Conservation (phyloP, 2,888 invertebrate species). For the Zaprionus lineosus region DNA sequence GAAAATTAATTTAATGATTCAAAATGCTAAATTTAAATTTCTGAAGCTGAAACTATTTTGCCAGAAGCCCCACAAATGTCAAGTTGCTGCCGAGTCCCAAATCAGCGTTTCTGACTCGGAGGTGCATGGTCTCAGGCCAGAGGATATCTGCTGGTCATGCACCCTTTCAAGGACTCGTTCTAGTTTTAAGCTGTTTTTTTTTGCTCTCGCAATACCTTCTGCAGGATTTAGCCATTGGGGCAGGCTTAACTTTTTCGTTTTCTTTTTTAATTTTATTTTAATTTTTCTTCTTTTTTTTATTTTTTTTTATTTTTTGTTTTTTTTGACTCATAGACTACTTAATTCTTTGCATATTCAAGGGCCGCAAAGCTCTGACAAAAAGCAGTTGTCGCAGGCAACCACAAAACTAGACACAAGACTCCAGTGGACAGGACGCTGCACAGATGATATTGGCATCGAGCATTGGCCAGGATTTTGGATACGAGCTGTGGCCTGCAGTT, state of each 20-base stretch:
- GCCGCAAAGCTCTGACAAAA: constrained; percentile 44
- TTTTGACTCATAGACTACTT: constrained; percentile 58
- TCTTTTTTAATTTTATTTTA: too few relatives aligned
- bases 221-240: constrained; percentile 19
- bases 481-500: constrained; percentile 56
- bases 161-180: background rate
- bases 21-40: too few relatives aligned
- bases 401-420: constrained; percentile 64
- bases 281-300: constrained; percentile 9
- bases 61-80: too few relatives aligned
- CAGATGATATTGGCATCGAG: constrained; percentile 57
- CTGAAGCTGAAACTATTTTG: too few relatives aligned
- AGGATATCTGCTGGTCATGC: too few relatives aligned
- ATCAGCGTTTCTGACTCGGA: too few relatives aligned
- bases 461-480: constrained; percentile 56
- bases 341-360: constrained; percentile 66
- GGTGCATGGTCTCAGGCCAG: too few relatives aligned
- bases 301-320: constrained; percentile 42
- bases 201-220: constrained; percentile 10
- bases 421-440: constrained; percentile 48
- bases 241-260: constrained; percentile 37
- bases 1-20: too few relatives aligned
- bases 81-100: too few relatives aligned
- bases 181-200: constrained; percentile 25
- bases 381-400: constrained; percentile 71